Evolutionary conservation across 2,113 vertebrate species (phyloP).

Genomic region (Leucopsar rothschildi): DNA sequence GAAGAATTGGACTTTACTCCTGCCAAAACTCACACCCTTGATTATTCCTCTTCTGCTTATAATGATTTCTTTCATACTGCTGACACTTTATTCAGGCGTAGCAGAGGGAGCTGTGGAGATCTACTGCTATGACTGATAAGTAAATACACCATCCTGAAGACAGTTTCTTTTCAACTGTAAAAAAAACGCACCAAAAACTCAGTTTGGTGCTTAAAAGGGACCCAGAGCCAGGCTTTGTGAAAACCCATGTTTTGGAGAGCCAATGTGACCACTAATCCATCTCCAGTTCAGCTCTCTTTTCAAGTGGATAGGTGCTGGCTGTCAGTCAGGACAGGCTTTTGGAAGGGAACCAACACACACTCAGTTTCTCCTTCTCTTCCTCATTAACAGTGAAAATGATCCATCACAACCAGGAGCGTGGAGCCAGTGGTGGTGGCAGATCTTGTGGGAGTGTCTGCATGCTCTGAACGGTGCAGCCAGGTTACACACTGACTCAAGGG

Average conservation of each 20-base stretch:
- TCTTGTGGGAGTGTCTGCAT: neutral
- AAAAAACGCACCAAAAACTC: neutral
- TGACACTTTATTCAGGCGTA: neutral
- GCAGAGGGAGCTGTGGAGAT: neutral
- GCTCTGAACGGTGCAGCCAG: neutral
- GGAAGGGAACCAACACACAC: neutral
- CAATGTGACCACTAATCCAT: neutral
- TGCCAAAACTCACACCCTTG: neutral
- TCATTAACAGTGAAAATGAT: conserved; percentile 29
- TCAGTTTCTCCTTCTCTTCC: conserved; percentile 22
- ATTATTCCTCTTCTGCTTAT: neutral
- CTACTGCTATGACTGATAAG: neutral
- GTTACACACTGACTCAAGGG: neutral
- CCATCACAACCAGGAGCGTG: neutral
- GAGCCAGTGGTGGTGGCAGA: neutral
- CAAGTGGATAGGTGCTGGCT: neutral
- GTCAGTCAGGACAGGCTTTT: conserved; percentile 2
- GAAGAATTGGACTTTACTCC: neutral
- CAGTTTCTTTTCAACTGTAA: neutral
- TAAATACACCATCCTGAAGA: neutral
- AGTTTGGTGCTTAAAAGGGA: neutral
- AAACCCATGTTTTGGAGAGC: neutral
- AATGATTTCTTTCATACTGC: neutral
- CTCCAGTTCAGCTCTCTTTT: neutral
- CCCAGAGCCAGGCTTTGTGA: neutral